These are phyloP conservation scores for Acholoe squamosa DNA, from an alignment of 2,888 invertebrate species.

Conservation along the genomic window DNA sequence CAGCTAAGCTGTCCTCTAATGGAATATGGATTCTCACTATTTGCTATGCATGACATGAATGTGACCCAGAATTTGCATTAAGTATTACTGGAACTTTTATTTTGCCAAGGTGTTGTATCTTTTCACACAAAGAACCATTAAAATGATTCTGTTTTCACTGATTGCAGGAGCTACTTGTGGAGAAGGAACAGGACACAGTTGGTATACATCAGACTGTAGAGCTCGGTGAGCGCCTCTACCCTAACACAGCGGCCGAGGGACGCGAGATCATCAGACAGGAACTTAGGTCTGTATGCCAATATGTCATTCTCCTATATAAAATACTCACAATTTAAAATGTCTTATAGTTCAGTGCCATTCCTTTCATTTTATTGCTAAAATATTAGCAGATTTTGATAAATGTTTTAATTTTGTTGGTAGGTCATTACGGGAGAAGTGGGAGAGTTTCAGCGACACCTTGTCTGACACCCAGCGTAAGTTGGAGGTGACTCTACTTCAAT, in stretches of 20 bases:
- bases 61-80: too few relatives aligned
- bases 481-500: constrained; percentile 91
- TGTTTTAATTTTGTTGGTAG: constrained; percentile 83
- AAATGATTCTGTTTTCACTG: neutral
- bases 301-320: neutral
- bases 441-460: constrained; percentile 92
- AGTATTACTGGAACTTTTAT: too few relatives aligned
- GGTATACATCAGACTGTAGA: constrained; percentile 90
- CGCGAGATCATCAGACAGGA: constrained; percentile 92
- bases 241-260: constrained; percentile 95
- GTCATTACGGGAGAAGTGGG: constrained; percentile 92
- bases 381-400: too few relatives aligned
- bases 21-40: too few relatives aligned
- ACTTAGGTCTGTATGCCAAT: constrained; percentile 67
- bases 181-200: constrained; percentile 92
- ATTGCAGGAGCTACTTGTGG: constrained; percentile 85
- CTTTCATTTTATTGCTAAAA: constrained; percentile 1
- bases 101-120: too few relatives aligned
- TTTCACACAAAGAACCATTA: too few relatives aligned
- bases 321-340: neutral
- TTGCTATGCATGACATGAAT: too few relatives aligned
- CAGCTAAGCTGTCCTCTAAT: too few relatives aligned
- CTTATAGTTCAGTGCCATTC: neutral
- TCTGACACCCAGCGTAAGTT: constrained; percentile 92
- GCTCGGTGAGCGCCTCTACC: constrained; percentile 93